Evolutionary conservation across 2,113 vertebrate genomes (phyloP).

Genomic region (Ictalurus furcatus): DNA sequence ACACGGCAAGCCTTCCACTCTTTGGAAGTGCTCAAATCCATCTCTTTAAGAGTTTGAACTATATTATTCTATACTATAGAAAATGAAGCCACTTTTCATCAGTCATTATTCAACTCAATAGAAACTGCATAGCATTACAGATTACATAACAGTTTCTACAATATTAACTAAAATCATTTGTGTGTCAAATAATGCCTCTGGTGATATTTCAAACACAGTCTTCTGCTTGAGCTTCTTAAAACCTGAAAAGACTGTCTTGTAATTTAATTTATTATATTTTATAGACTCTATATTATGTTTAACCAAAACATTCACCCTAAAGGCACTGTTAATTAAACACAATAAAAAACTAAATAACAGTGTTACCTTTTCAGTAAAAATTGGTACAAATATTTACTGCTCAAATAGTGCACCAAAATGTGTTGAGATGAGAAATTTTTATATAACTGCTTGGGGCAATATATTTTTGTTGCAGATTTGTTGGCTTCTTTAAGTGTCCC

Average conservation of each 20-base stretch:
- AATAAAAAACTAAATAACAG: background rate
- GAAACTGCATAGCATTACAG: conserved; percentile 21
- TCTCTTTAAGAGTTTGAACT: conserved; percentile 29
- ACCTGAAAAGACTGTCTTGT: background rate
- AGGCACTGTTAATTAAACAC: background rate
- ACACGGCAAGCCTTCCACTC: conserved; percentile 38
- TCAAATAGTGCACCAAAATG: background rate
- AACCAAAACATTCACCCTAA: background rate
- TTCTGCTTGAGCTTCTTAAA: background rate
- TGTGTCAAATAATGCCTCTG: background rate
- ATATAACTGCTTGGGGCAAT: background rate
- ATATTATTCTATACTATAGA: background rate
- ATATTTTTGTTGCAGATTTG: background rate
- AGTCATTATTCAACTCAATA: conserved; percentile 36
- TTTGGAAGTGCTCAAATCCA: conserved; percentile 47
- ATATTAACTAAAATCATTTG: background rate
- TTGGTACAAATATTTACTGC: background rate
- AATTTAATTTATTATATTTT: background rate
- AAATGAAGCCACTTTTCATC: conserved; percentile 44
- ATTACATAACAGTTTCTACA: background rate
- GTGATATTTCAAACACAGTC: background rate
- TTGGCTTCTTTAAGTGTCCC: background rate
- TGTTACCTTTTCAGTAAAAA: background rate
- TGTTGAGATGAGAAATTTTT: background rate
- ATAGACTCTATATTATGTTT: background rate